Conservation (phyloP, 1,140 invertebrate species). For the Meloidogyne exigua region DNA sequence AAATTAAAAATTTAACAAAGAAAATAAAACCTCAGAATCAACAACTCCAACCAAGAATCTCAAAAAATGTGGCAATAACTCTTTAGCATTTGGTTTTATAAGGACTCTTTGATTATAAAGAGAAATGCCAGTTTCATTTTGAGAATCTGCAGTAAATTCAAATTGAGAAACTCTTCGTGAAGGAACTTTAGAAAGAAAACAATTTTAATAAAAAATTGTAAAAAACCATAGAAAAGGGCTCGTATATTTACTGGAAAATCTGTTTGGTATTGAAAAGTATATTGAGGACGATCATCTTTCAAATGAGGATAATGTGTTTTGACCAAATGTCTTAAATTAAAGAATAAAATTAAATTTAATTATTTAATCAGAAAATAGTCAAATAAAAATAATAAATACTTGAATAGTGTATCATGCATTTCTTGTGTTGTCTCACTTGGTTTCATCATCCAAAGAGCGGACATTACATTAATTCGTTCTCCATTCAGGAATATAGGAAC, state of each 20-base stretch:
- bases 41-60: constrained; percentile 76
- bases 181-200: constrained; percentile 7
- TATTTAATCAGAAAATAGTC: too few relatives aligned
- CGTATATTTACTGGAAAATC: constrained; percentile 88
- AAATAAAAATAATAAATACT: constrained; percentile 11
- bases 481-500: constrained; percentile 88
- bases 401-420: constrained; percentile 82
- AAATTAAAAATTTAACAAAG: not conserved
- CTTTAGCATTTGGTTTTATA: constrained; percentile 53
- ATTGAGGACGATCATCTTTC: constrained; percentile 55
- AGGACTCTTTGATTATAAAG: constrained; percentile 72
- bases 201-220: constrained; percentile 61
- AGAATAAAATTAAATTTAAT: constrained; percentile 6
- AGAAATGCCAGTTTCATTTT: constrained; percentile 75
- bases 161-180: constrained; percentile 72
- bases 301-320: constrained; percentile 52
- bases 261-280: constrained; percentile 68
- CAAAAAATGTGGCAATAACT: constrained; percentile 47
- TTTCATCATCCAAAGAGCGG: constrained; percentile 89
- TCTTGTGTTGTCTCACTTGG: constrained; percentile 80
- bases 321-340: constrained; percentile 46
- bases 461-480: constrained; percentile 77
- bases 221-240: constrained; percentile 87
- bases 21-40: constrained; percentile 75
- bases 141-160: constrained; percentile 79